These are phyloP conservation scores for Drosophila sucinea DNA, from an alignment of 1,140 invertebrate genomes.

Conservation along the genomic window DNA sequence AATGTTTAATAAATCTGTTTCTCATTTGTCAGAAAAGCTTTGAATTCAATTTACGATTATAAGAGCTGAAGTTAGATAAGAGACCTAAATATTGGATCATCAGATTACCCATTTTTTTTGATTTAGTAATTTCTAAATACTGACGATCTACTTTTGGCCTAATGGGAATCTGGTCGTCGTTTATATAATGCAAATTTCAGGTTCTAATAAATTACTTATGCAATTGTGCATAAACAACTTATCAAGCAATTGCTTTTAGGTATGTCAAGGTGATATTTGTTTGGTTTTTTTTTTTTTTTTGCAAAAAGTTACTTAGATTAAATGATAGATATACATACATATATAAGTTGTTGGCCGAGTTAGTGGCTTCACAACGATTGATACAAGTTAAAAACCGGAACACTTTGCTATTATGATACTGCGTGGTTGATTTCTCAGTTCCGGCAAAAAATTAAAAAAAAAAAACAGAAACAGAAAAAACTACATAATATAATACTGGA, in stretches of 20 bases:
- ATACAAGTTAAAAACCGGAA: conserved; percentile 46
- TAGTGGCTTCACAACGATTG: conserved; percentile 21
- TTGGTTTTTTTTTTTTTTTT: not conserved
- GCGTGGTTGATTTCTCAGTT: conserved; percentile 51
- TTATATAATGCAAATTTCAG: not conserved
- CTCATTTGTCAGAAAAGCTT: not conserved
- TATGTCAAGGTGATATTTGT: conserved; percentile 75
- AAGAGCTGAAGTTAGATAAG: not conserved
- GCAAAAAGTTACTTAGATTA: conserved; percentile 52
- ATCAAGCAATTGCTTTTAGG: conserved; percentile 38
- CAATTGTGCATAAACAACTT: conserved; percentile 41
- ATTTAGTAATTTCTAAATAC: too few relatives aligned
- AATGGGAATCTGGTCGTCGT: not conserved
- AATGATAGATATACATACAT: conserved; percentile 34
- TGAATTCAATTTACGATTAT: not conserved
- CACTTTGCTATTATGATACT: conserved; percentile 48
- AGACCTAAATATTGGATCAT: not conserved
- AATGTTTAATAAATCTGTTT: conserved; percentile 7
- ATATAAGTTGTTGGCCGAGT: conserved; percentile 26
- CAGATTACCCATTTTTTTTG: too few relatives aligned
- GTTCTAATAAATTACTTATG: conserved; percentile 43
- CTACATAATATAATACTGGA: conserved; percentile 40
- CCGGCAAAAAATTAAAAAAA: conserved; percentile 32
- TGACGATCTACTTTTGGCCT: too few relatives aligned
- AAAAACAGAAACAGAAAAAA: not conserved